Conservation (phyloP, 2,888 invertebrate genomes). For the Blomia tropicalis region DNA sequence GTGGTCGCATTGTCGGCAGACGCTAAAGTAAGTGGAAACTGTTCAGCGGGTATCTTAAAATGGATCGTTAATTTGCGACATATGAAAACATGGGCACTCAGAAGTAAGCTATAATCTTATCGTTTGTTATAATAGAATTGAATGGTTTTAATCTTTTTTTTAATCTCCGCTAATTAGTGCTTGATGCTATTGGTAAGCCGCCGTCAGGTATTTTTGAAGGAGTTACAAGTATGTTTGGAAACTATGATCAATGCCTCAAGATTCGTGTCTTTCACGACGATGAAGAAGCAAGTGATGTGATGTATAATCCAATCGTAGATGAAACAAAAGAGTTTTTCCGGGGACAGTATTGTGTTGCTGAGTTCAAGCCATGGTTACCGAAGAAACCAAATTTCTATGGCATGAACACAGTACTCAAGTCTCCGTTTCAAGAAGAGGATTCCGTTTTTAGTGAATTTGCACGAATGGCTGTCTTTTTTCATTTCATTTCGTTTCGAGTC, state of each 20-base stretch:
- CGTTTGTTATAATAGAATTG: neutral
- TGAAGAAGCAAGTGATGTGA: slow-evolving; percentile 22
- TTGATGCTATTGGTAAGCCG: slow-evolving; percentile 27
- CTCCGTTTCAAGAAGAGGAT: slow-evolving; percentile 14
- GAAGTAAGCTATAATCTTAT: slow-evolving; percentile 24
- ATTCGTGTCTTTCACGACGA: slow-evolving; percentile 25
- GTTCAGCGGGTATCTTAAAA: slow-evolving; percentile 26
- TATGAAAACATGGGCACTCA: slow-evolving; percentile 26
- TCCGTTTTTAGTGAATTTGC: slow-evolving; percentile 22
- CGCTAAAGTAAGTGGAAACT: slow-evolving; percentile 27
- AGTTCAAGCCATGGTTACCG: slow-evolving; percentile 26
- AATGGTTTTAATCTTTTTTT: neutral
- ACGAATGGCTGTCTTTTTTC: slow-evolving; percentile 24
- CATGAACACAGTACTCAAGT: slow-evolving; percentile 22
- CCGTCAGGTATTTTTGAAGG: slow-evolving; percentile 25
- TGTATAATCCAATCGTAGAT: neutral
- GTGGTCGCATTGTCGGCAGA: slow-evolving; percentile 25
- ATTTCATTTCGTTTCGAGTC: slow-evolving; percentile 24
- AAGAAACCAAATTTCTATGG: slow-evolving; percentile 26
- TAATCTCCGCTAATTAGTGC: slow-evolving; percentile 17
- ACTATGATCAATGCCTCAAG: slow-evolving; percentile 25
- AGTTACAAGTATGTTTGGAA: slow-evolving; percentile 25
- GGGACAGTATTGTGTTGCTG: slow-evolving; percentile 25
- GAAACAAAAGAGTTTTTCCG: slow-evolving; percentile 24
- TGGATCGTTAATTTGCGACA: slow-evolving; percentile 26